phyloP scores from a whole-genome alignment of 2,113 vertebrate genomes.

The Rhadina sibilatrix region DNA sequence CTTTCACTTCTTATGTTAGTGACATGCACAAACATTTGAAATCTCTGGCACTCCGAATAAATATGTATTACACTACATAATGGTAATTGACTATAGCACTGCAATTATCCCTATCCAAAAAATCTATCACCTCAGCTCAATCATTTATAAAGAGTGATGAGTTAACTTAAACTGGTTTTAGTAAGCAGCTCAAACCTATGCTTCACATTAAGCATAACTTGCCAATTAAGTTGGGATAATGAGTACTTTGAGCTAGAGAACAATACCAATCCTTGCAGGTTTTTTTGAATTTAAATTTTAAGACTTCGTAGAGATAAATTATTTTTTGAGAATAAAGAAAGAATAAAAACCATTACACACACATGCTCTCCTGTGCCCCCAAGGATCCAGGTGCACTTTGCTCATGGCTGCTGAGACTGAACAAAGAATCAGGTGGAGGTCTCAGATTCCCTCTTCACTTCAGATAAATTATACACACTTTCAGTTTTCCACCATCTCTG shows the following conservation, averaged over 20 bases:
- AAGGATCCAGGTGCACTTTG: neutral
- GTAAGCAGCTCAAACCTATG: neutral
- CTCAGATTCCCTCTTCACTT: neutral
- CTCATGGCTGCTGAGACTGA: neutral
- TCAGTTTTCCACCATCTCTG: neutral
- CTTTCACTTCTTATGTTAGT: neutral
- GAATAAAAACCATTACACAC: neutral
- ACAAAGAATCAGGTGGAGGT: neutral
- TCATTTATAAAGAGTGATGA: neutral
- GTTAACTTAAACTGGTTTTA: neutral
- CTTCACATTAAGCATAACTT: neutral
- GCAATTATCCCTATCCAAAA: neutral
- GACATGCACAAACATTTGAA: neutral
- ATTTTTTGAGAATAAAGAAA: neutral
- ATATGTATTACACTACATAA: neutral
- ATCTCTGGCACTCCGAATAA: neutral
- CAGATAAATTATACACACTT: neutral
- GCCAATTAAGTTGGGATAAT: neutral
- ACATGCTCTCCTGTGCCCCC: neutral
- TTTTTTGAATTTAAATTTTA: neutral
- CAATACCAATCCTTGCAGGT: neutral
- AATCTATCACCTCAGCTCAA: neutral
- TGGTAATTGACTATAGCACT: neutral
- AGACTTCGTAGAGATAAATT: neutral
- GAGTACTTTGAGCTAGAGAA: neutral